Evolutionary conservation across 2,113 vertebrate species (phyloP), one percentile per base, ranked within the genome.

Genomic region (Machaerirhynchus nigripectus): DNA sequence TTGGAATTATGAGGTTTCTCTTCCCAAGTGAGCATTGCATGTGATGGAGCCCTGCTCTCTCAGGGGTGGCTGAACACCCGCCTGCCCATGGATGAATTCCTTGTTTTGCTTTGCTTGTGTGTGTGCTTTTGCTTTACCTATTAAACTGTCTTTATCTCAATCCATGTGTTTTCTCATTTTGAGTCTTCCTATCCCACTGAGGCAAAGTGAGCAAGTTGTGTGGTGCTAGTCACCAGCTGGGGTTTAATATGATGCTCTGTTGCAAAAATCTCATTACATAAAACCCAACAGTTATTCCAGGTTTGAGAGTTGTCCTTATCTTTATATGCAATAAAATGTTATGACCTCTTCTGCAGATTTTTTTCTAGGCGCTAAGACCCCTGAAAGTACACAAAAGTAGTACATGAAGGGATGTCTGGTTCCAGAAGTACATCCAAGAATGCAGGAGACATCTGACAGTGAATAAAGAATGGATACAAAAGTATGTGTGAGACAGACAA

Each of bases 161-260:
- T 27, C 37, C 8, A 46, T 31, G 7, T 0, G 0, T 53, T 47
- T 82, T 89, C 28, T 53, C 30, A 35, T 53, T 75, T 68, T 83
- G 4, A 35, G 17, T 68, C 20, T 55, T 76, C 2, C 22, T 26
- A 13, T 56, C 31, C 13, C 6, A 30, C 39, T 27, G 24, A 21
- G 33, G 11, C 60, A 53, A 74, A 53, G 33, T 10, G 20, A 76
- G 19, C 3, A 18, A 75, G 11, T 6, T 55, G 13, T 30, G 24
- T 53, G n/a, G 24, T 53, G 20, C 46, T 17, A 15, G 13, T 30
- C 2, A 3, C 13, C 39, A n/a, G 8, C 3, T 30, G n/a, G 46
- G 20, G 13, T 46, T 82, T n/a, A 60, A 40, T 21, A 53, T 8
- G 13, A 30, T 0, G 0, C 6, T 42, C 7, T 24, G 15, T 37